A percentile compares a stretch with the other conserved stretches of the same genome.
These are phyloP conservation scores for Trinectes maculatus DNA, from an alignment of 2,113 vertebrate genomes.

Conservation along the genomic window DNA sequence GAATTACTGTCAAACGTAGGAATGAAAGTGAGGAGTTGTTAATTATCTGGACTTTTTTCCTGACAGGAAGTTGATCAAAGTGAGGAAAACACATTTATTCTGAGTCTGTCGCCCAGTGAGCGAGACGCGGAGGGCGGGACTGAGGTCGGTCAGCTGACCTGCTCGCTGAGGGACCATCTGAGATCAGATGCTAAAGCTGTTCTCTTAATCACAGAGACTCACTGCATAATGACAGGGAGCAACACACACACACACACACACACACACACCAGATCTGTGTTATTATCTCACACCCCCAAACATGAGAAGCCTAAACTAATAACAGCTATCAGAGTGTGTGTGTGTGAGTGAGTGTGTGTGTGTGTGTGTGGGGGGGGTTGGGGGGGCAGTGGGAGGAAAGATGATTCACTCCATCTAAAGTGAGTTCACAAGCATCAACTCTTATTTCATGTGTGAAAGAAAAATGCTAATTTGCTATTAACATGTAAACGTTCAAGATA, in stretches of 20 bases:
- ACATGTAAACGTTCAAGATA: too few relatives aligned
- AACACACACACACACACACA: constrained; percentile 1
- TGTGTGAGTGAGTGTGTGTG: too few relatives aligned
- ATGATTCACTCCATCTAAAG: background rate
- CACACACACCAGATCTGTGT: background rate
- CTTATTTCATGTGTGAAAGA: too few relatives aligned
- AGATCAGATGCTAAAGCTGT: constrained; percentile 39
- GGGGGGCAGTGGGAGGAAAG: background rate
- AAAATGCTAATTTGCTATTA: too few relatives aligned
- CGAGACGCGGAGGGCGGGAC: background rate
- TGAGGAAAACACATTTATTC: too few relatives aligned
- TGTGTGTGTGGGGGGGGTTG: background rate
- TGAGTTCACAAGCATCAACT: background rate
- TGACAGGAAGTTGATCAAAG: too few relatives aligned
- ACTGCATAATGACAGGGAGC: constrained; percentile 55
- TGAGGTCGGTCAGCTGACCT: background rate
- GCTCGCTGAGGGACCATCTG: constrained; percentile 4
- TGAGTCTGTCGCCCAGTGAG: too few relatives aligned
- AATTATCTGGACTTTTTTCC: too few relatives aligned
- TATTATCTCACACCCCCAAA: constrained; percentile 40
- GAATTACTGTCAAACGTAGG: too few relatives aligned
- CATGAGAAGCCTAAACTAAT: constrained; percentile 36
- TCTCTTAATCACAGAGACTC: constrained; percentile 19
- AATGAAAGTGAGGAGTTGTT: too few relatives aligned
- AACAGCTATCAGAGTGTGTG: constrained; percentile 53